These are phyloP conservation scores for Arctopsyche grandis DNA, from an alignment of 1,140 invertebrate species.

Conservation along the genomic window DNA sequence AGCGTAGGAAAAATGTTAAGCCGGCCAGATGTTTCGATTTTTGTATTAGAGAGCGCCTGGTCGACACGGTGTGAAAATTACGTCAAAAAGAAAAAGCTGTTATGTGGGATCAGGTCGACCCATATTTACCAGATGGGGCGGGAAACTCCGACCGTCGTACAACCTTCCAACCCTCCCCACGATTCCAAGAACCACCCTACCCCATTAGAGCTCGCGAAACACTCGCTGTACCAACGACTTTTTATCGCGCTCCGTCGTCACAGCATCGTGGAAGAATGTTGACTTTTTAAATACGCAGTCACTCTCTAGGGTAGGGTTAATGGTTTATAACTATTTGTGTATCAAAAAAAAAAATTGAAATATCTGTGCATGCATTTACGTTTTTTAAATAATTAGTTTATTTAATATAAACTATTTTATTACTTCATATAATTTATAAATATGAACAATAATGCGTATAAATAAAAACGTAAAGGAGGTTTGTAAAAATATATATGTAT, in stretches of 20 bases:
- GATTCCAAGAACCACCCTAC: neutral
- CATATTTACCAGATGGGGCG: constrained; percentile 30
- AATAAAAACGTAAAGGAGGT: too few relatives aligned
- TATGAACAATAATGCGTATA: too few relatives aligned
- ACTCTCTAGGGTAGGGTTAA: neutral
- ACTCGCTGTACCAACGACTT: constrained; percentile 9
- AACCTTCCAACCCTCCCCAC: neutral
- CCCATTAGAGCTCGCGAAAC: constrained; percentile 35
- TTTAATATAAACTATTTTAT: too few relatives aligned
- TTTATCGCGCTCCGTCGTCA: constrained; percentile 7
- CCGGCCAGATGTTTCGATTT: constrained; percentile 27
- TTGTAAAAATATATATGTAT: too few relatives aligned
- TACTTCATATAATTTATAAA: too few relatives aligned
- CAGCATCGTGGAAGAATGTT: neutral
- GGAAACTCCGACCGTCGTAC: neutral
- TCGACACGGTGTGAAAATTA: constrained; percentile 25
- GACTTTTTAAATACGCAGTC: neutral
- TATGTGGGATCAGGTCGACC: constrained; percentile 34
- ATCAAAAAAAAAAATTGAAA: too few relatives aligned
- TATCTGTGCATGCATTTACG: too few relatives aligned
- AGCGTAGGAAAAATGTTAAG: neutral
- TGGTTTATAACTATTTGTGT: too few relatives aligned
- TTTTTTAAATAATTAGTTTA: too few relatives aligned
- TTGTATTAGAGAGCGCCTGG: neutral
- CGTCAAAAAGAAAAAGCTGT: constrained; percentile 36